A percentile compares a stretch with the other conserved stretches of the same genome.
Conservation (phyloP, 2,797 vertebrate species). For the Erethizon dorsatum region DNA sequence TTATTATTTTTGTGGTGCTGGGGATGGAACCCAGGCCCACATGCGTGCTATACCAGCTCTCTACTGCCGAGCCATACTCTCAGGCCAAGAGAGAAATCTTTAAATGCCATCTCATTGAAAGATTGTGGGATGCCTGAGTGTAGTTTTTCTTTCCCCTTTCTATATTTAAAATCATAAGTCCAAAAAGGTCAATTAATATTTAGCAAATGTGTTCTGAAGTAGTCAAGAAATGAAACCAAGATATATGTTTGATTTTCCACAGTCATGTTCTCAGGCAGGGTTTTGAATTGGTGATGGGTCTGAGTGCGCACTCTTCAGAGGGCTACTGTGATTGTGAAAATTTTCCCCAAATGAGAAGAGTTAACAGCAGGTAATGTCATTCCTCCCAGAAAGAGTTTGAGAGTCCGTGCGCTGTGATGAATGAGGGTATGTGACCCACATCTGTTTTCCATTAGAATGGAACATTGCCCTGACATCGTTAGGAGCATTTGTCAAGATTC, state of each 20-base stretch:
- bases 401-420: conserved; percentile 91
- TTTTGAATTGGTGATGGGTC: conserved; percentile 56
- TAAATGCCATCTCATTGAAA: background rate
- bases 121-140: background rate
- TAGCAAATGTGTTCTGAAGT: conserved; percentile 67
- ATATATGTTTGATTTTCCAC: conserved; percentile 74
- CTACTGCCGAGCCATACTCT: background rate
- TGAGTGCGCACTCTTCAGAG: background rate
- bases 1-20: background rate
- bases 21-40: background rate
- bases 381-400: conserved; percentile 88
- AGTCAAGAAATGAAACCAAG: conserved; percentile 63
- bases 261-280: conserved; percentile 66
- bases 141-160: conserved; percentile 18
- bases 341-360: conserved; percentile 80
- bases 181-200: conserved; percentile 66
- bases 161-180: conserved; percentile 11
- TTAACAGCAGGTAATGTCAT: conserved; percentile 92
- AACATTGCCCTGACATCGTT: conserved; percentile 92
- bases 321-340: conserved; percentile 74
- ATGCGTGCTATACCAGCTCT: background rate
- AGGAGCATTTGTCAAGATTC: conserved; percentile 94
- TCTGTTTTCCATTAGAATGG: conserved; percentile 95
- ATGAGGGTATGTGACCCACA: conserved; percentile 94
- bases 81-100: background rate